These are phyloP conservation scores for Athene cunicularia DNA, from an alignment of 2,113 vertebrate species.

Conservation along the genomic window DNA sequence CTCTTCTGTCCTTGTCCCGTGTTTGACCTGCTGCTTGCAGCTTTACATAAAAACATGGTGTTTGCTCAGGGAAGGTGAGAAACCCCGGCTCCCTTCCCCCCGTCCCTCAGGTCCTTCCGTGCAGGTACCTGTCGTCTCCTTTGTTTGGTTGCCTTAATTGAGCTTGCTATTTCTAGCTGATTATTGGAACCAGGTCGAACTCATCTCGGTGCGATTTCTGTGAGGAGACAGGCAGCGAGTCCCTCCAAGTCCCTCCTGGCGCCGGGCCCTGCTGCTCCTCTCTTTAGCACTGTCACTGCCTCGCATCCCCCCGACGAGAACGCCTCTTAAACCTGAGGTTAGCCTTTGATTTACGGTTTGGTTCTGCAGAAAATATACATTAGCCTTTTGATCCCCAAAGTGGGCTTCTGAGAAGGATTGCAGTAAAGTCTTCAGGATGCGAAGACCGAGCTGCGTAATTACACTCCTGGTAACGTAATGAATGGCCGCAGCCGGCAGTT, in stretches of 20 bases:
- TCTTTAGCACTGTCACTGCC: background rate
- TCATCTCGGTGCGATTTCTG: background rate
- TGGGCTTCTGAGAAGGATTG: background rate
- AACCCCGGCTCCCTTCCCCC: background rate
- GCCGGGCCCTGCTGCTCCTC: fast-evolving
- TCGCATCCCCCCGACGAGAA: fast-evolving
- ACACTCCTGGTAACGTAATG: background rate
- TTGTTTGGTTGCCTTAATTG: conserved; percentile 31
- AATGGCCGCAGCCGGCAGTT: background rate
- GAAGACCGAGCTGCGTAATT: background rate
- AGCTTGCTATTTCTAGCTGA: conserved; percentile 45
- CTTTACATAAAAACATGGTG: background rate
- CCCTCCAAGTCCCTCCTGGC: background rate
- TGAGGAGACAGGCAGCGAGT: background rate
- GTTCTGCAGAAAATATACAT: background rate
- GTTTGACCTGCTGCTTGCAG: background rate
- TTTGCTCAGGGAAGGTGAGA: background rate
- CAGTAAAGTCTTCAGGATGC: background rate
- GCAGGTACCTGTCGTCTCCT: conserved; percentile 22
- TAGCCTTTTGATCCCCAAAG: background rate
- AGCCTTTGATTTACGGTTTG: background rate
- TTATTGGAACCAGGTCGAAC: conserved; percentile 45
- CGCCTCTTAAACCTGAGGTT: background rate
- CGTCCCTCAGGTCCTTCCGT: fast-evolving
- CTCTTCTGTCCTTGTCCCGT: fast-evolving